Conservation (phyloP, 2,113 vertebrate species). For the Microcebus tavaratra region DNA sequence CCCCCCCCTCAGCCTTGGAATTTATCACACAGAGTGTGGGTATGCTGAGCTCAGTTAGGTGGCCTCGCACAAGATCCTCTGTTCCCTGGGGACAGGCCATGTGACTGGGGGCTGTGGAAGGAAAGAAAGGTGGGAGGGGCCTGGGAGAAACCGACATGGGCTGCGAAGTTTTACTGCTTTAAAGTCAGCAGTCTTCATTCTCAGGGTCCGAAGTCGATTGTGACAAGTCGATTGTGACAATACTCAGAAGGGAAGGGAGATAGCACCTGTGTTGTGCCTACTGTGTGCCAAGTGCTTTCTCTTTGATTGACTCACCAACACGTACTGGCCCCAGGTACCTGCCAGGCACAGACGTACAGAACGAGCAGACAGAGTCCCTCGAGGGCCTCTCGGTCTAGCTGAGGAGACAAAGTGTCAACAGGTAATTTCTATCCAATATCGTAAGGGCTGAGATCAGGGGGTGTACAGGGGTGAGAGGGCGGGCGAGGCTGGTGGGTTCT, state of each 20-base stretch:
- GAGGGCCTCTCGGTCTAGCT: not conserved
- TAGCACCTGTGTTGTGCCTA: not conserved
- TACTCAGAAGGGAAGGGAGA: not conserved
- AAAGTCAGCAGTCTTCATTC: not conserved
- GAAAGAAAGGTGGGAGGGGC: not conserved
- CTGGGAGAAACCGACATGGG: no score
- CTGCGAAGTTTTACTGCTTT: not conserved
- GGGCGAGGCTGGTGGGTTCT: not conserved
- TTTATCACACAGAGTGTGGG: not conserved
- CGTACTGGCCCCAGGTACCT: not conserved
- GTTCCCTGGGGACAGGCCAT: not conserved
- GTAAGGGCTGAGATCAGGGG: not conserved
- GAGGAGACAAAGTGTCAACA: not conserved
- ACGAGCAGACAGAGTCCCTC: not conserved
- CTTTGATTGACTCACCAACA: not conserved
- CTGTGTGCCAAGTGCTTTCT: not conserved
- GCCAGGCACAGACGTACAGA: not conserved
- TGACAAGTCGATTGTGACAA: no score
- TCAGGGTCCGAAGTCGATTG: not conserved
- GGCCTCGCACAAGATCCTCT: not conserved
- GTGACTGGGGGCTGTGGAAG: fast-evolving
- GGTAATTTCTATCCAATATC: not conserved
- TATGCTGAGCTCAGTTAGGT: not conserved
- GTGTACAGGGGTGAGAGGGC: no score
- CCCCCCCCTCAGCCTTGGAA: not conserved